Evolutionary conservation across 2,113 vertebrate genomes (phyloP).

Genomic region (Halichoerus grypus): DNA sequence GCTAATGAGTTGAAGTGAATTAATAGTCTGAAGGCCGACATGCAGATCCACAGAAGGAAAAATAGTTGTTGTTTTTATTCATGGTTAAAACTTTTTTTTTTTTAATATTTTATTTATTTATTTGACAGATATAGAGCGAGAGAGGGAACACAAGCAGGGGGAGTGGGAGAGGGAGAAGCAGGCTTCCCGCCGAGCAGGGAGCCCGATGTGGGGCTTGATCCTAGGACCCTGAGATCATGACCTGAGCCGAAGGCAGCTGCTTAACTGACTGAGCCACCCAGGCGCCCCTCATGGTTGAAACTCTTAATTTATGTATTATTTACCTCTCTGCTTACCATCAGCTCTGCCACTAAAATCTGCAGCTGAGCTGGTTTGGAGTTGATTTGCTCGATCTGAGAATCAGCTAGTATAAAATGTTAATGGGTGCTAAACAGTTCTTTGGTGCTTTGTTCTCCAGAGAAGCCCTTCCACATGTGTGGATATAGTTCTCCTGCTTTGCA

Average conservation of each 20-base stretch:
- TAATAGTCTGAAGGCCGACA: constrained; percentile 61
- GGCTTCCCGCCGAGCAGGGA: too few relatives aligned
- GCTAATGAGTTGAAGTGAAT: constrained; percentile 59
- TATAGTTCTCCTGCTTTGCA: constrained; percentile 52
- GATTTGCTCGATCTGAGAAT: constrained; percentile 47
- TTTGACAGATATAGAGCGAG: not conserved
- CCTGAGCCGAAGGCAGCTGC: too few relatives aligned
- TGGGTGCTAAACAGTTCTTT: constrained; percentile 34
- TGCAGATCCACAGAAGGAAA: constrained; percentile 47
- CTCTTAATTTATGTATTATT: constrained; percentile 36
- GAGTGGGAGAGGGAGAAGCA: too few relatives aligned
- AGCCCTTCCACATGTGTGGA: not conserved
- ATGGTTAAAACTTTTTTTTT: constrained; percentile 27
- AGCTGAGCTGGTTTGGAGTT: constrained; percentile 59
- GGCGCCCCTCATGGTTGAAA: not conserved
- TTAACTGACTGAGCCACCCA: too few relatives aligned
- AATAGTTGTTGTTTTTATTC: constrained; percentile 47
- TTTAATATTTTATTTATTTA: too few relatives aligned
- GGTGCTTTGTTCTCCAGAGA: not conserved
- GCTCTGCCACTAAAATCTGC: constrained; percentile 64
- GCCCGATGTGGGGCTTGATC: too few relatives aligned
- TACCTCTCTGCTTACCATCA: constrained; percentile 48
- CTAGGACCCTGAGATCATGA: too few relatives aligned
- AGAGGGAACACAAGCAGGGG: too few relatives aligned
- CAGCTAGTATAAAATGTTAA: not conserved